Conservation (phyloP, 1,140 invertebrate genomes). For the Onthophagus taurus region DNA sequence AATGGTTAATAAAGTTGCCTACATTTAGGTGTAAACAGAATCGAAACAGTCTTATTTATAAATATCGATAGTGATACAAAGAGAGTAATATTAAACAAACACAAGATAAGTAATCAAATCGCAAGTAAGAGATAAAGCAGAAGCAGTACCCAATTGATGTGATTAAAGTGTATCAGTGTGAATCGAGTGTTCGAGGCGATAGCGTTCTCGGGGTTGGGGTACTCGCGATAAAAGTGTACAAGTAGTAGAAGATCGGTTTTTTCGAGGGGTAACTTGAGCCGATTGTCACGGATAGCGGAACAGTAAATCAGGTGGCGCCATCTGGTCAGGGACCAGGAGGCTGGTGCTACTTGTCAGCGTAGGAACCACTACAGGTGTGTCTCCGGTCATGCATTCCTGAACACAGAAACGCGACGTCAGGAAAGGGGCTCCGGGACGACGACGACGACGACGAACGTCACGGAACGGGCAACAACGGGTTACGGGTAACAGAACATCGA, state of each 20-base stretch:
- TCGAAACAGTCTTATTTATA: too few species aligned
- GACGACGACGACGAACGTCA: too few species aligned
- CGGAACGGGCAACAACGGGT: too few species aligned
- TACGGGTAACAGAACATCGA: too few species aligned
- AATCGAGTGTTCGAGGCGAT: background rate
- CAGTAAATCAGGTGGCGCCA: background rate
- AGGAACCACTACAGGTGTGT: constrained; percentile 9
- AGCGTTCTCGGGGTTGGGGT: background rate
- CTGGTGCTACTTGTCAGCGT: constrained; percentile 9
- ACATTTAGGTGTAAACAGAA: too few species aligned
- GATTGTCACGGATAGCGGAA: background rate
- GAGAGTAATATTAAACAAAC: too few species aligned
- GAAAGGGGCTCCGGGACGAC: constrained; percentile 3
- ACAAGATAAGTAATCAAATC: too few species aligned
- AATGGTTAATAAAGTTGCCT: too few species aligned
- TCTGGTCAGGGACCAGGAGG: background rate
- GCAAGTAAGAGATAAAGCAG: too few species aligned
- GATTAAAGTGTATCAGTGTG: background rate
- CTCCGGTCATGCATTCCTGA: constrained; percentile 9
- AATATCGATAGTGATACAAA: too few species aligned
- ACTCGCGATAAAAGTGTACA: background rate
- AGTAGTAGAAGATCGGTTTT: background rate
- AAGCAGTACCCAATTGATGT: background rate
- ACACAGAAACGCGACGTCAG: constrained; percentile 6
- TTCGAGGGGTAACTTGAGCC: background rate